Conservation (phyloP, 2,797 vertebrate genomes). For the Adrianichthys oophorus region DNA sequence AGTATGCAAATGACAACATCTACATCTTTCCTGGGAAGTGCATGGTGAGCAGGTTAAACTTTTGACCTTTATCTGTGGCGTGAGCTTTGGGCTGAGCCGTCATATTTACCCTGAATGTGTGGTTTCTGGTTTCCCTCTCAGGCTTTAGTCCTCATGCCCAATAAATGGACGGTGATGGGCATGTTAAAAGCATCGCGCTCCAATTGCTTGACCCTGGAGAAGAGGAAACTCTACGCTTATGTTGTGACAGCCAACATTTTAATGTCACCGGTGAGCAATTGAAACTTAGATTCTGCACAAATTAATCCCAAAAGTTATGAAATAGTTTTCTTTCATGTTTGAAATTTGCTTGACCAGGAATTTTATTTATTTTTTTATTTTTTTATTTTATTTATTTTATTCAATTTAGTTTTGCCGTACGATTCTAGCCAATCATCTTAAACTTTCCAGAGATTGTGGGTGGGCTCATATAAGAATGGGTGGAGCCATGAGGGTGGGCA, state of each 20-base stretch:
- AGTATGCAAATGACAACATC: not conserved
- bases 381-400: too few relatives aligned
- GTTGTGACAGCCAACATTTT: rapidly evolving
- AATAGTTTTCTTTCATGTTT: too few relatives aligned
- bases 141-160: slow-evolving; percentile 41
- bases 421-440: too few relatives aligned
- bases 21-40: slow-evolving; percentile 32
- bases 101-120: not conserved
- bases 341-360: too few relatives aligned
- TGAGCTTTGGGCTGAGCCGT: not conserved
- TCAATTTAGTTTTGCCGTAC: too few relatives aligned
- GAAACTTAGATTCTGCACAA: too few relatives aligned
- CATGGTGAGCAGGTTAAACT: slow-evolving; percentile 34
- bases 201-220: rapidly evolving
- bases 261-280: not conserved
- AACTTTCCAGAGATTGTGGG: too few relatives aligned
- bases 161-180: rapidly evolving
- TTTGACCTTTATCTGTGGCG: not conserved
- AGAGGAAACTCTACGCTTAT: rapidly evolving
- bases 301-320: too few relatives aligned
- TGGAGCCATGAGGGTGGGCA: too few relatives aligned
- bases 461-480: too few relatives aligned
- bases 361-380: too few relatives aligned
- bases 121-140: slow-evolving; percentile 10
- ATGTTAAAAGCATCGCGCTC: rapidly evolving